Conservation (phyloP, 2,113 vertebrate genomes). For the Perccottus glenii region DNA sequence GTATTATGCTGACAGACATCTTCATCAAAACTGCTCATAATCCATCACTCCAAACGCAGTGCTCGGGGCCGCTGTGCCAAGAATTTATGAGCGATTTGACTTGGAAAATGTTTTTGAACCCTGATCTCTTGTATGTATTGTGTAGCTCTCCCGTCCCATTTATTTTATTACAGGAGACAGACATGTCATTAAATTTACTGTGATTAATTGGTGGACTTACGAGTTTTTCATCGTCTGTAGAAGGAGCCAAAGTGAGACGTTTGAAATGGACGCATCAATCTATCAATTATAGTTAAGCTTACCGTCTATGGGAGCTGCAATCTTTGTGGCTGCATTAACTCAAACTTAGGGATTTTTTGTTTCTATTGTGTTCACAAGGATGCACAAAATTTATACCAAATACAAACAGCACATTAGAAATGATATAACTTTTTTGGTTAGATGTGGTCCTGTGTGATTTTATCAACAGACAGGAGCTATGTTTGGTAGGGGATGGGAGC, state of each 20-base stretch:
- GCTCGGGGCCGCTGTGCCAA: constrained; percentile 18
- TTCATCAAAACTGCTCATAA: constrained; percentile 53
- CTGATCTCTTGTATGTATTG: constrained; percentile 18
- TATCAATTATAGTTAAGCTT: constrained; percentile 28
- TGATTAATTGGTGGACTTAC: constrained; percentile 22
- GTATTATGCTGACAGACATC: constrained; percentile 56
- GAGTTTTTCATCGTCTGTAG: background rate
- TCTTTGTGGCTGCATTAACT: constrained; percentile 18
- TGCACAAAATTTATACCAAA: too few species aligned
- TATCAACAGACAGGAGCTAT: too few species aligned
- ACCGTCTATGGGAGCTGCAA: constrained; percentile 2
- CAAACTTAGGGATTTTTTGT: background rate
- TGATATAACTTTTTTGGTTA: too few species aligned
- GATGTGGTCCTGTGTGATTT: too few species aligned
- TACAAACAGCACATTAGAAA: too few species aligned
- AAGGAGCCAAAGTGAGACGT: constrained; percentile 24
- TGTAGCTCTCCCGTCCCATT: constrained; percentile 25
- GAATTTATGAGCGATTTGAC: constrained; percentile 40
- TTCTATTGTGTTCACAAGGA: too few species aligned
- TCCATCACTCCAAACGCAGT: constrained; percentile 53
- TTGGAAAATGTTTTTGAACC: constrained; percentile 51
- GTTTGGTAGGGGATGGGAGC: too few species aligned
- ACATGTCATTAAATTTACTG: constrained; percentile 22
- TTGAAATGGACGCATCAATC: constrained; percentile 43
- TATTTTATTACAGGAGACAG: constrained; percentile 15